Conservation (phyloP, 2,797 vertebrate genomes). For the Remorina albescens region DNA sequence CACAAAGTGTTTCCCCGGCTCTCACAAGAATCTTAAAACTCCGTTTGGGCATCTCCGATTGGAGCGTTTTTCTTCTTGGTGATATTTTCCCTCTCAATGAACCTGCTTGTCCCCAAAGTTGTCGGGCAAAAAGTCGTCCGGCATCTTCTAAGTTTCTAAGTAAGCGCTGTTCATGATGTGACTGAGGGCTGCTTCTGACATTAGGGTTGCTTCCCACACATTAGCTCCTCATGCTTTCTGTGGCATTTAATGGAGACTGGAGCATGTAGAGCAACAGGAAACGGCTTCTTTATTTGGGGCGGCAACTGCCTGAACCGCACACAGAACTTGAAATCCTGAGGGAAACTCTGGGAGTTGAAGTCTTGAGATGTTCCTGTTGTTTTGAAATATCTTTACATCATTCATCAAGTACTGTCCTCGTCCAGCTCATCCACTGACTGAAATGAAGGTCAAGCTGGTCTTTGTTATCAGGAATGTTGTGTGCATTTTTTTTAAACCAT, state of each 20-base stretch:
- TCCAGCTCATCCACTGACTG: constrained; percentile 7
- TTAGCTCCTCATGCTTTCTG: constrained; percentile 37
- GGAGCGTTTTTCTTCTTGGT: constrained; percentile 5
- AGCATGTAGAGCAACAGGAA: constrained; percentile 53
- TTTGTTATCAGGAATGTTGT: constrained; percentile 33
- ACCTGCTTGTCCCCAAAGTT: constrained; percentile 27
- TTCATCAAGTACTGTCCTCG: constrained; percentile 16
- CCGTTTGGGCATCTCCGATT: constrained; percentile 25
- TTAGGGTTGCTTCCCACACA: neutral
- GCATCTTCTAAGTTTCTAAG: constrained; percentile 32
- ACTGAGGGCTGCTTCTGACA: constrained; percentile 51
- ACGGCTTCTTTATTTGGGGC: constrained; percentile 23
- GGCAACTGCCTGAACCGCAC: constrained; percentile 42
- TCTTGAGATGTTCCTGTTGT: constrained; percentile 26
- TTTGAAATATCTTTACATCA: constrained; percentile 26
- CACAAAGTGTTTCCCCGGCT: constrained; percentile 1
- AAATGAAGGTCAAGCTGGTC: constrained; percentile 12
- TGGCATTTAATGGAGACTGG: constrained; percentile 48
- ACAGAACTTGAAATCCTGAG: constrained; percentile 16
- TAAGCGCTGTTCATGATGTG: constrained; percentile 39
- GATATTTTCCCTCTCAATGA: neutral
- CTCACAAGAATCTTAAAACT: constrained; percentile 15
- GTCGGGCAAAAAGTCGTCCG: neutral
- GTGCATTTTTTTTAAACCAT: constrained; percentile 12
- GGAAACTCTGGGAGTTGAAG: constrained; percentile 16